These are phyloP conservation scores for Anabas testudineus DNA, from an alignment of 2,797 vertebrate species.

Conservation along the genomic window DNA sequence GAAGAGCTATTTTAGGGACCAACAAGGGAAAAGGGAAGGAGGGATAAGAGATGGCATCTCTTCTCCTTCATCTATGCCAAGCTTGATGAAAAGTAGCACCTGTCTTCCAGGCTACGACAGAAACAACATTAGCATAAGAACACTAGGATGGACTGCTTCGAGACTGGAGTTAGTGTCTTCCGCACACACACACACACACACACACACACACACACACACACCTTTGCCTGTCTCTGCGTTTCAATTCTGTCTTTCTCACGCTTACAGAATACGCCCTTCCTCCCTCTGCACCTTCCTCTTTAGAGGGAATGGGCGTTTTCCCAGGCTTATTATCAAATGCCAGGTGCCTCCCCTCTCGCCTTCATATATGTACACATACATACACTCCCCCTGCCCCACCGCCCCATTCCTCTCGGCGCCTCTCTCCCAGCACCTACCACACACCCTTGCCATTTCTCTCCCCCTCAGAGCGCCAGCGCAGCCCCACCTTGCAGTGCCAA, in stretches of 20 bases:
- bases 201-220: conserved; percentile 15
- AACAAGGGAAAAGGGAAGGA: not conserved
- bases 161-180: conserved; percentile 41
- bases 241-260: conserved; percentile 39
- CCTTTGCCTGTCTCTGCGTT: conserved; percentile 16
- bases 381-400: conserved; percentile 28
- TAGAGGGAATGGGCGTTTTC: conserved; percentile 76
- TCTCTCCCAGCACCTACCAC: conserved; percentile 63
- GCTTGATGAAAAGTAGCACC: conserved; percentile 61
- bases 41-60: conserved; percentile 7
- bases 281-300: conserved; percentile 64
- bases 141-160: conserved; percentile 44
- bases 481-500: conserved; percentile 84
- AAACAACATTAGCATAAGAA: conserved; percentile 64
- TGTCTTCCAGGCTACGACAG: conserved; percentile 53
- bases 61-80: conserved; percentile 39
- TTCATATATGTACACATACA: conserved; percentile 22
- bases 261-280: conserved; percentile 20
- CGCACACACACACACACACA: conserved; percentile 21
- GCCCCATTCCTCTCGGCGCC: conserved; percentile 22
- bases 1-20: conserved; percentile 11
- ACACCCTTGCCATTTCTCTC: conserved; percentile 79
- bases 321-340: conserved; percentile 79
- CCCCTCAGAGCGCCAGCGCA: conserved; percentile 77
- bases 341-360: conserved; percentile 62